These are phyloP conservation scores for Didymodactylos carnosus DNA, from an alignment of 2,888 invertebrate species.

Conservation along the genomic window DNA sequence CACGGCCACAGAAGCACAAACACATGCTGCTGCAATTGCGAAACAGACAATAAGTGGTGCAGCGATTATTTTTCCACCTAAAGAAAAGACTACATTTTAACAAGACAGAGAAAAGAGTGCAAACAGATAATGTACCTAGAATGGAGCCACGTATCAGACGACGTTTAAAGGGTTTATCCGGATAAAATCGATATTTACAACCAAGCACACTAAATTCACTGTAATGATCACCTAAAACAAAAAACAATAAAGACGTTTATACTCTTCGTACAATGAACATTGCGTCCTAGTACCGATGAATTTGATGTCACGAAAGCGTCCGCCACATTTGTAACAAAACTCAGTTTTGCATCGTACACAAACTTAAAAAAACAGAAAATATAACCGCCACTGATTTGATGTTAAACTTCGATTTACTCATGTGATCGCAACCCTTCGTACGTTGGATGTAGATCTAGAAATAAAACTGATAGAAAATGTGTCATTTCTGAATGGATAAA, in stretches of 20 bases:
- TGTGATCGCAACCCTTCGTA: slow-evolving; percentile 36
- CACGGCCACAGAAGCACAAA: background rate
- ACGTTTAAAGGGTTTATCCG: slow-evolving; percentile 6
- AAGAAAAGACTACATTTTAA: background rate
- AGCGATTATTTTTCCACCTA: slow-evolving; percentile 3
- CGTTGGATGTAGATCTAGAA: slow-evolving; percentile 32
- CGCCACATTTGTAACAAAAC: slow-evolving; percentile 36
- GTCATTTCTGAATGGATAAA: slow-evolving; percentile 21
- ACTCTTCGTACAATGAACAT: background rate
- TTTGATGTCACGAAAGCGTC: slow-evolving; percentile 26
- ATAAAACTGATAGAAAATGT: slow-evolving; percentile 17
- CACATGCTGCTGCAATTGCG: background rate
- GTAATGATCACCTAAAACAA: slow-evolving; percentile 22
- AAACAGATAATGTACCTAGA: too few relatives aligned
- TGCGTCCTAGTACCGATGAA: slow-evolving; percentile 17
- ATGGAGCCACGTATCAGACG: slow-evolving; percentile 4
- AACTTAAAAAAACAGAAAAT: background rate
- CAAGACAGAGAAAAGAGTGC: too few relatives aligned
- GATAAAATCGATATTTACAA: slow-evolving; percentile 8
- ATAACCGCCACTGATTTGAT: background rate
- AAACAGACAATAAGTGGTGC: background rate
- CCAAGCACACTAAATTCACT: slow-evolving; percentile 11
- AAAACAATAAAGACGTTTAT: background rate
- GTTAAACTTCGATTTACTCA: slow-evolving; percentile 25
- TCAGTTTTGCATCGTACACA: slow-evolving; percentile 25